Percentiles rank a stretch among this genome's conserved stretches.
These are phyloP conservation scores for Carettochelys insculpta DNA, from an alignment of 2,113 vertebrate species.

Conservation along the genomic window DNA sequence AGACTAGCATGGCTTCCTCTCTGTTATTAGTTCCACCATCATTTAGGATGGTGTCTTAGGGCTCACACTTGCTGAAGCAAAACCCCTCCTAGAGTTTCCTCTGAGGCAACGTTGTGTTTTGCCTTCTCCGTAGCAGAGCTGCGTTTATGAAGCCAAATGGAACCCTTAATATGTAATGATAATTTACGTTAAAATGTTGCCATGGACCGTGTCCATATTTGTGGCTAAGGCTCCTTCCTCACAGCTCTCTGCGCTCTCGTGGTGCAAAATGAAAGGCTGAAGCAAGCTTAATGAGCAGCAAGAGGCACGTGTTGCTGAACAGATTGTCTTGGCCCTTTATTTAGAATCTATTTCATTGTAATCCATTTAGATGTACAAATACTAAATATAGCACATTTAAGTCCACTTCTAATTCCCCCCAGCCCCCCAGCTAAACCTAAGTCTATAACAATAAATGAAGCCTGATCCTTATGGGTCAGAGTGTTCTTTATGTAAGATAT, in stretches of 20 bases:
- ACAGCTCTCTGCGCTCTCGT: neutral
- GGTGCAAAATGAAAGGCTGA: neutral
- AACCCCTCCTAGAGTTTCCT: neutral
- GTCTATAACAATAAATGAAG: neutral
- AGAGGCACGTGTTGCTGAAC: neutral
- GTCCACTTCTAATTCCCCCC: neutral
- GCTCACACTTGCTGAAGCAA: neutral
- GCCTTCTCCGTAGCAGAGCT: neutral
- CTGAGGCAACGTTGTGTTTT: neutral
- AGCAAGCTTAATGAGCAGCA: neutral
- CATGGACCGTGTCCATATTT: slow-evolving; percentile 49
- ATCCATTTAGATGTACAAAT: neutral
- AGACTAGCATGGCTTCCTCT: too few relatives aligned
- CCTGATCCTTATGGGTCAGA: neutral
- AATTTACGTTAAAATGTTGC: slow-evolving; percentile 46
- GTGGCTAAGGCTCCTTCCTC: neutral
- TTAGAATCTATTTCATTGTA: neutral
- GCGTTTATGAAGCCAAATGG: neutral
- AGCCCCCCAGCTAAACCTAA: neutral
- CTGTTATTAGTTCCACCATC: accelerated
- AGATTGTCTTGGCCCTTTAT: neutral
- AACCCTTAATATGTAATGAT: slow-evolving; percentile 13
- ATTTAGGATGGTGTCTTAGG: neutral
- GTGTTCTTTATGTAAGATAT: neutral
- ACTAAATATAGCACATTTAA: neutral